A percentile compares a stretch with the other conserved stretches of the same genome.
phyloP scores from a whole-genome alignment of 1,140 invertebrate genomes.

The Drosophila ercepeae region DNA sequence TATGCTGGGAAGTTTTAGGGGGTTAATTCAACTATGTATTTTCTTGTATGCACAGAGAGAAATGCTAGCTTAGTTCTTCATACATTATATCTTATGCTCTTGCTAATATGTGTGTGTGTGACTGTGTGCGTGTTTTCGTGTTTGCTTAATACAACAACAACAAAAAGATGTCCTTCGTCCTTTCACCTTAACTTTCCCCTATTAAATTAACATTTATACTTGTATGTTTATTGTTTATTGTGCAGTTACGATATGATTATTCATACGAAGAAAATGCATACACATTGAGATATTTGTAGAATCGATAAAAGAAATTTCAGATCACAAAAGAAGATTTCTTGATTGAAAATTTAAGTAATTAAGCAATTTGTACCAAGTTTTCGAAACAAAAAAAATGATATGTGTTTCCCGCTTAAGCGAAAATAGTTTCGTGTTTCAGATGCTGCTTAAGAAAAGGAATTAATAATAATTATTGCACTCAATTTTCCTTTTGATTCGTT shows the following conservation, averaged over 20 bases:
- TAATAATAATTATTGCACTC: conserved; percentile 78
- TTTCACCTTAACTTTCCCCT: conserved; percentile 18
- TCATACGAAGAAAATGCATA: conserved; percentile 54
- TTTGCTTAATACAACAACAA: conserved; percentile 70
- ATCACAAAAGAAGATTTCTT: conserved; percentile 18
- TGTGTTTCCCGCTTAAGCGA: conserved; percentile 41
- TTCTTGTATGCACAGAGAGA: conserved; percentile 29
- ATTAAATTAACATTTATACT: conserved; percentile 40
- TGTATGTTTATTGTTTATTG: conserved; percentile 59
- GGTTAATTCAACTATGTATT: conserved; percentile 47
- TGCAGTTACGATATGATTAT: conserved; percentile 74
- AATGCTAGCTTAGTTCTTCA: conserved; percentile 46
- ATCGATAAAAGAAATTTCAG: conserved; percentile 11
- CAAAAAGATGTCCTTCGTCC: conserved; percentile 31
- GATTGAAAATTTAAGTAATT: conserved; percentile 29
- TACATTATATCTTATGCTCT: conserved; percentile 29
- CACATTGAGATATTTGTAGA: conserved; percentile 12
- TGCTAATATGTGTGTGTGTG: conserved; percentile 27
- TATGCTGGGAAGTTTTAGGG: conserved; percentile 24
- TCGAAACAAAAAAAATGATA: conserved; percentile 54
- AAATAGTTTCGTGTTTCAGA: conserved; percentile 8
- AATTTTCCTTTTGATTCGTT: conserved; percentile 70
- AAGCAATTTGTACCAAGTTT: conserved; percentile 49
- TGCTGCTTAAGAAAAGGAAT: conserved; percentile 46
- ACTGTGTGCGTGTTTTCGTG: conserved; percentile 34